These are phyloP conservation scores for Emmelina monodactyla DNA, from an alignment of 2,888 invertebrate species.

Conservation along the genomic window DNA sequence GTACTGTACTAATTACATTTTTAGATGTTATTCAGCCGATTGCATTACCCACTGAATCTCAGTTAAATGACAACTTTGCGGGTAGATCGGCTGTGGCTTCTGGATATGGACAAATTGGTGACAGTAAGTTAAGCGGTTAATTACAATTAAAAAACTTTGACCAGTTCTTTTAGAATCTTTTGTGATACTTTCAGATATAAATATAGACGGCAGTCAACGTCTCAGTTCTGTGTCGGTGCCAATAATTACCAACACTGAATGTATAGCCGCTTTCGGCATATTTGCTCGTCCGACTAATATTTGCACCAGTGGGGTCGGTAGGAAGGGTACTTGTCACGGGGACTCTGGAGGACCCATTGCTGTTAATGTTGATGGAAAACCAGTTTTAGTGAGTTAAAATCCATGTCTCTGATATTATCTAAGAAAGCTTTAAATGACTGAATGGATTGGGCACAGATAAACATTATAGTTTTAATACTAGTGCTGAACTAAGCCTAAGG, in stretches of 20 bases:
- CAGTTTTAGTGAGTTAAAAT: no score
- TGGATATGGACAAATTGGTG: slow-evolving; percentile 30
- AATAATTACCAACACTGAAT: slow-evolving; percentile 29
- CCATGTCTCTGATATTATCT: no score
- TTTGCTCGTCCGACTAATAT: slow-evolving; percentile 24
- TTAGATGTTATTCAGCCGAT: slow-evolving; percentile 34
- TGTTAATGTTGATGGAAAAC: slow-evolving; percentile 18
- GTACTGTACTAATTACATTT: no score
- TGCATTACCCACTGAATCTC: slow-evolving; percentile 22
- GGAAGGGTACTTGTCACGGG: slow-evolving; percentile 29
- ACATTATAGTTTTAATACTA: no score
- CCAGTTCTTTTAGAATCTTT: no score
- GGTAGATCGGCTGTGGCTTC: slow-evolving; percentile 25
- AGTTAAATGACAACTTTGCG: slow-evolving; percentile 20
- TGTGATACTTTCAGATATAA: no score
- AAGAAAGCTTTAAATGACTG: no score
- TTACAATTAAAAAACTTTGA: no score
- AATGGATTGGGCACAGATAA: no score
- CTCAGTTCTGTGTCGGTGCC: slow-evolving; percentile 22
- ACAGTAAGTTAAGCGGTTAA: no score
- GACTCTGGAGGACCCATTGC: slow-evolving; percentile 31
- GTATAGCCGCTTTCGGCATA: slow-evolving; percentile 19
- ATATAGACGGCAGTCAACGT: no score
- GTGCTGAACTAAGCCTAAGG: no score
- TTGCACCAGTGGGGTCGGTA: slow-evolving; percentile 32